Conservation (phyloP, 2,113 vertebrate species). For the Apodemus sylvaticus region DNA sequence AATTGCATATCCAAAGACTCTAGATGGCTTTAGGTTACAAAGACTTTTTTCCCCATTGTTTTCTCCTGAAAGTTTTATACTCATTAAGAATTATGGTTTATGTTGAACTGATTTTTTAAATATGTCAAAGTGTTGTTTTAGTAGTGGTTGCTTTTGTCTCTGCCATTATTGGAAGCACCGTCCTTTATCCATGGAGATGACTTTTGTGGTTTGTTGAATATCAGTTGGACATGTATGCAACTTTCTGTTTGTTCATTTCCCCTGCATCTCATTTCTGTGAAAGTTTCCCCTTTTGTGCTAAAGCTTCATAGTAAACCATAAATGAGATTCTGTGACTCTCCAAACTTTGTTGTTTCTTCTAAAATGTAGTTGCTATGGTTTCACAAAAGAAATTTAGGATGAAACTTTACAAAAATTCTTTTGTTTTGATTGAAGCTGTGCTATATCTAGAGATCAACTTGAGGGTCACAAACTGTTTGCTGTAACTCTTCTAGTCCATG, state of each 20-base stretch:
- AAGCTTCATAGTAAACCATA: neutral
- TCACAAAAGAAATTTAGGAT: neutral
- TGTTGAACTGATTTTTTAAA: neutral
- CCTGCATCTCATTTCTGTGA: neutral
- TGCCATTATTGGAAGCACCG: neutral
- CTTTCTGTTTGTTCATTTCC: neutral
- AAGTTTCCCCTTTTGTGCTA: neutral
- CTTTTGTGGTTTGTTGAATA: neutral
- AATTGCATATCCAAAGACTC: neutral
- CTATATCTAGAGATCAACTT: neutral
- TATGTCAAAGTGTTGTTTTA: neutral
- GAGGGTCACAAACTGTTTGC: neutral
- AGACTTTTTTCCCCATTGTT: neutral
- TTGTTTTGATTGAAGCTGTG: conserved; percentile 4
- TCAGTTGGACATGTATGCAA: neutral
- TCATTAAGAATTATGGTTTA: conserved; percentile 40
- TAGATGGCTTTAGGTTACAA: neutral
- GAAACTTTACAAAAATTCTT: neutral
- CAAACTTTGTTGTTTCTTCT: neutral
- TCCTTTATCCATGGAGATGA: conserved; percentile 10
- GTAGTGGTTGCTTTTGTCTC: neutral
- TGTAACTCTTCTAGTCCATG: neutral
- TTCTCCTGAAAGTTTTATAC: conserved; percentile 19
- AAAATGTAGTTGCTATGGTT: conserved; percentile 24
- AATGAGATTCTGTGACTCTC: neutral